Evolutionary conservation across 2,888 invertebrate genomes (phyloP), one percentile per base, ranked within the genome.

Genomic region (Uloborus plumipes): DNA sequence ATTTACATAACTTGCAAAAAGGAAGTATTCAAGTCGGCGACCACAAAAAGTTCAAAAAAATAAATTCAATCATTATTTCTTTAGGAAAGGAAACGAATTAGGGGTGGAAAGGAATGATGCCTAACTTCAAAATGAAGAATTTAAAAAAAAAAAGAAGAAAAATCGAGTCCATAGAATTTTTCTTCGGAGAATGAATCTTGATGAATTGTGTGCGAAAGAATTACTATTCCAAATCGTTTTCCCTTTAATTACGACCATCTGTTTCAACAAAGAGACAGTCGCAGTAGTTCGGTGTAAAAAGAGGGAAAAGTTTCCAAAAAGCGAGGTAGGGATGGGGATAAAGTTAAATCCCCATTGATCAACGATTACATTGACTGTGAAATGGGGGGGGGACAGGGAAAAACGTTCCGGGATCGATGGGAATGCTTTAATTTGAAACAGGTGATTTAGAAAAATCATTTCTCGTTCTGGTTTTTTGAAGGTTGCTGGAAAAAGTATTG

Each of bases 251-350:
- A 82, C 71, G 16, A 50, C 81, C 81, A 82, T 82, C 81, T 82
- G 81, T 82, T 82, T 82, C 71, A 82, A 82, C 81, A 82, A 82
- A 76, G 71, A 72, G 71, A 82, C 75, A 71, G 81, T 82, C 71
- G 47, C 62, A 66, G 53, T 51, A n/a, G 51, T 16, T 50, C 14
- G 20, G 0, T 51, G 51, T 2, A 16, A 67, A 67, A 67, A 53
- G 26, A 1, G 9, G n/a, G 47, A 49, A 39, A 39, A 39, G 39
- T 39, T 47, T 47, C 20, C 3, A 64, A 64, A 49, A 47, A n/a
- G n/a, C 47, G 47, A 64, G 18, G 20, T 49, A 47, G 49, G 64
- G 47, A 47, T 47, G 50, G 26, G 55, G 64, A 31, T 53, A 55
- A 70, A 74, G 58, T 58, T 71, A 76, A 76, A 55, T 47, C 39